phyloP scores from a whole-genome alignment of 2,113 vertebrate species.

The Nanorana parkeri region DNA sequence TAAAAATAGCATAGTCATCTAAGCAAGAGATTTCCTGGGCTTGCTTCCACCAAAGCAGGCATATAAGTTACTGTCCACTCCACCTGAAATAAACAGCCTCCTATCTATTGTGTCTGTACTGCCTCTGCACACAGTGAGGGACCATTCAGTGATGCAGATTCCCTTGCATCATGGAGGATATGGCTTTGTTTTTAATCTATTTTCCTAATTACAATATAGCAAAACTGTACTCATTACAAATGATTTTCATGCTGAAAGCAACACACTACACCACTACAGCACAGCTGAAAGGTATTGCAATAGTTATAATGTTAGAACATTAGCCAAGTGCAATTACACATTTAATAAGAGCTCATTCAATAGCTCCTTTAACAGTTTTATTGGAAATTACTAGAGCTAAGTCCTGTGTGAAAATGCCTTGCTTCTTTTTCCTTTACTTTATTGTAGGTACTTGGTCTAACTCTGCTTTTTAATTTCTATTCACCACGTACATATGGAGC shows the following conservation, averaged over 20 bases:
- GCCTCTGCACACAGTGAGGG: no score
- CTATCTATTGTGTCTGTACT: no score
- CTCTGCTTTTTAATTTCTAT: slow-evolving; percentile 20
- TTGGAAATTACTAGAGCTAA: slow-evolving; percentile 11
- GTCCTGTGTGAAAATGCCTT: background rate
- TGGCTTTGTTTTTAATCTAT: no score
- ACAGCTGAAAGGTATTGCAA: background rate
- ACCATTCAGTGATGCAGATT: no score
- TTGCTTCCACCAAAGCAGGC: no score
- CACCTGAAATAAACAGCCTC: no score
- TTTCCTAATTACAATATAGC: no score
- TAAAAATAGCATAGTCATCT: no score
- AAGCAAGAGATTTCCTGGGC: no score
- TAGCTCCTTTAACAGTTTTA: slow-evolving; percentile 27
- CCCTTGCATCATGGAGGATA: no score
- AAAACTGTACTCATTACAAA: background rate
- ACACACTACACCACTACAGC: slow-evolving; percentile 7
- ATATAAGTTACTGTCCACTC: no score
- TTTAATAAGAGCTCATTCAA: slow-evolving; percentile 36
- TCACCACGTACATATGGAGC: slow-evolving; percentile 46
- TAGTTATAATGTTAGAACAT: slow-evolving; percentile 4
- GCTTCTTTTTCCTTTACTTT: slow-evolving; percentile 5
- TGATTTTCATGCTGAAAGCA: background rate
- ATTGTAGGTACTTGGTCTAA: slow-evolving; percentile 11
- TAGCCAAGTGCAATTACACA: slow-evolving; percentile 40